These are phyloP conservation scores for Apamea anceps DNA, from an alignment of 2,888 invertebrate genomes.

Conservation along the genomic window DNA sequence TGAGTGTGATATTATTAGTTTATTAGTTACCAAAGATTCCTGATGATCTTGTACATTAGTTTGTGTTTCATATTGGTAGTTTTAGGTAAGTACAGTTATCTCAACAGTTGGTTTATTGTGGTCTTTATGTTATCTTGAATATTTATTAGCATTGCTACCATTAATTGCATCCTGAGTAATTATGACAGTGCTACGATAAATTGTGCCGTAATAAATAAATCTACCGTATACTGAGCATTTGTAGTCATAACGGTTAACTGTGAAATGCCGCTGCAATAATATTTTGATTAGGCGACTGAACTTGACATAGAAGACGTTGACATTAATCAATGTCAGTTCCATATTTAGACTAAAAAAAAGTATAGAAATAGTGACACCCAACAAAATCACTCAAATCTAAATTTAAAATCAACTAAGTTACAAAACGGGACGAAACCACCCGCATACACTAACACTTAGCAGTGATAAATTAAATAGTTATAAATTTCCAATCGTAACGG, in stretches of 20 bases:
- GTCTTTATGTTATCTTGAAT: constrained; percentile 74
- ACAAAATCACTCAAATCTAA: constrained; percentile 44
- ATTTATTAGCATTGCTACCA: constrained; percentile 74
- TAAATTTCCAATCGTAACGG: constrained; percentile 66
- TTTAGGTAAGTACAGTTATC: constrained; percentile 85
- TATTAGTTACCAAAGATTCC: constrained; percentile 90
- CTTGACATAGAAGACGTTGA: constrained; percentile 49
- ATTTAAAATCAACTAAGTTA: constrained; percentile 51
- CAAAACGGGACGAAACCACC: constrained; percentile 60
- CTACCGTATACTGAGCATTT: constrained; percentile 23
- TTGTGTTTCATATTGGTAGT: constrained; percentile 90
- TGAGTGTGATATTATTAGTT: constrained; percentile 89
- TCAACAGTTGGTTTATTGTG: constrained; percentile 61
- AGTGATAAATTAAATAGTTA: constrained; percentile 72
- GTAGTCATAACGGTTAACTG: constrained; percentile 34
- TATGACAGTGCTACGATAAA: constrained; percentile 70
- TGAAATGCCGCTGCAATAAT: constrained; percentile 34
- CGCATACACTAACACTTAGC: constrained; percentile 67
- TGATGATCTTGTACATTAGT: constrained; percentile 90
- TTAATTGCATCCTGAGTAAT: constrained; percentile 77
- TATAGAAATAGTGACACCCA: neutral
- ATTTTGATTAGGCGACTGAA: constrained; percentile 40
- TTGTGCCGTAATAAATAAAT: constrained; percentile 65
- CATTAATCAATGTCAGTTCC: constrained; percentile 52
- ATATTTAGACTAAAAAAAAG: constrained; percentile 21